Evolutionary conservation across 2,888 invertebrate species (phyloP).

Genomic region (Keiferia lycopersicella): DNA sequence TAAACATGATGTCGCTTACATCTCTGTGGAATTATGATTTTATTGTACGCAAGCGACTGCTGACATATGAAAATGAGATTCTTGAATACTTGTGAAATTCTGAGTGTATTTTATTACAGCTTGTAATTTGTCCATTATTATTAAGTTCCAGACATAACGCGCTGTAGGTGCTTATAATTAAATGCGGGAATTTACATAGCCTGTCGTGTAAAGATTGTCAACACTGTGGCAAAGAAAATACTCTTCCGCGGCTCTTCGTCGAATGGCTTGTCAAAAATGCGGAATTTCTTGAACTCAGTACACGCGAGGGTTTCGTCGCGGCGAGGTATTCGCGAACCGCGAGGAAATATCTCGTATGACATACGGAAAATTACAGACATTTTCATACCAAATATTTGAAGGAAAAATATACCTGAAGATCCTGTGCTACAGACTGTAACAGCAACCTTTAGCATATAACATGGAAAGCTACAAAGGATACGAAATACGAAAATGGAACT

Average conservation of each 20-base stretch:
- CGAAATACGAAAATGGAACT: slow-evolving; percentile 19
- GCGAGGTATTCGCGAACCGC: slow-evolving; percentile 64
- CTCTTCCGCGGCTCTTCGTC: slow-evolving; percentile 6
- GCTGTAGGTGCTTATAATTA: neutral
- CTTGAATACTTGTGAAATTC: neutral
- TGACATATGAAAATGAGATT: slow-evolving; percentile 5
- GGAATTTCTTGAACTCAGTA: slow-evolving; percentile 43
- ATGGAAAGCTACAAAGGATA: slow-evolving; percentile 2
- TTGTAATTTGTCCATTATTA: no score
- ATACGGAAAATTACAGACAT: slow-evolving; percentile 34
- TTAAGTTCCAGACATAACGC: neutral
- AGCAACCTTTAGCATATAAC: neutral
- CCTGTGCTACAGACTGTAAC: neutral
- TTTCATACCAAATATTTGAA: slow-evolving; percentile 29
- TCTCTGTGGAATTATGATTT: slow-evolving; percentile 11
- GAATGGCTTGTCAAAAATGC: slow-evolving; percentile 17
- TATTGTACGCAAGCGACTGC: neutral
- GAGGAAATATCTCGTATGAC: slow-evolving; percentile 57
- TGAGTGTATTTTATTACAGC: no score
- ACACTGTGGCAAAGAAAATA: slow-evolving; percentile 7
- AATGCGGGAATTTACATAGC: neutral
- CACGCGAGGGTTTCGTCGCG: slow-evolving; percentile 47
- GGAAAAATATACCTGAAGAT: neutral
- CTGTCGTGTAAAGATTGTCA: slow-evolving; percentile 7
- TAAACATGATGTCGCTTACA: slow-evolving; percentile 17